Evolutionary conservation across 2,888 invertebrate genomes (phyloP).

Genomic region (Mantis religiosa): DNA sequence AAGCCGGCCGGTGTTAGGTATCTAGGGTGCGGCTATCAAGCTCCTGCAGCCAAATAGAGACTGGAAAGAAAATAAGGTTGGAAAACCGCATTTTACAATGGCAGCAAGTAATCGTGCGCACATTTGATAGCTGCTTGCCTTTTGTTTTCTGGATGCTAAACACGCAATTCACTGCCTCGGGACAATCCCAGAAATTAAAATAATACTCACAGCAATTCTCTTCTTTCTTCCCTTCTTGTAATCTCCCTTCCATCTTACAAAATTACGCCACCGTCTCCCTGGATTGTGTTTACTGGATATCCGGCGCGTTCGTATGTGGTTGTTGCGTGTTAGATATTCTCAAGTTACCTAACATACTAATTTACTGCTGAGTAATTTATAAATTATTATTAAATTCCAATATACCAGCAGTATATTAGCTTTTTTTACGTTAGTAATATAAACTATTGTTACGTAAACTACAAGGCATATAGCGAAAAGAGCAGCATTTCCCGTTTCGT

Average conservation of each 20-base stretch:
- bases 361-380: no score
- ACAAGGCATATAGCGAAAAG: no score
- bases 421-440: no score
- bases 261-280: background rate
- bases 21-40: conserved; percentile 5
- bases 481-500: no score
- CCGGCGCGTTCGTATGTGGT: background rate
- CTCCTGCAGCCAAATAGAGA: background rate
- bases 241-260: background rate
- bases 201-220: conserved; percentile 14
- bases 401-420: no score
- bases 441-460: no score
- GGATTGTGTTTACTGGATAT: background rate
- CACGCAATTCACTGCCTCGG: conserved; percentile 20
- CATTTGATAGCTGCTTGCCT: background rate
- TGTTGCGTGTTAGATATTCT: no score
- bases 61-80: conserved; percentile 20
- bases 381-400: no score
- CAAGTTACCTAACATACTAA: no score
- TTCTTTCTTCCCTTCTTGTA: background rate
- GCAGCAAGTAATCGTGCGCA: conserved; percentile 17
- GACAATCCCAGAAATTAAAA: conserved; percentile 20
- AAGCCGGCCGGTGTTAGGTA: background rate
- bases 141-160: background rate
- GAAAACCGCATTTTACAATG: conserved; percentile 28